Evolutionary conservation across 2,888 invertebrate genomes (phyloP).

Genomic region (Drosophila helvetica): DNA sequence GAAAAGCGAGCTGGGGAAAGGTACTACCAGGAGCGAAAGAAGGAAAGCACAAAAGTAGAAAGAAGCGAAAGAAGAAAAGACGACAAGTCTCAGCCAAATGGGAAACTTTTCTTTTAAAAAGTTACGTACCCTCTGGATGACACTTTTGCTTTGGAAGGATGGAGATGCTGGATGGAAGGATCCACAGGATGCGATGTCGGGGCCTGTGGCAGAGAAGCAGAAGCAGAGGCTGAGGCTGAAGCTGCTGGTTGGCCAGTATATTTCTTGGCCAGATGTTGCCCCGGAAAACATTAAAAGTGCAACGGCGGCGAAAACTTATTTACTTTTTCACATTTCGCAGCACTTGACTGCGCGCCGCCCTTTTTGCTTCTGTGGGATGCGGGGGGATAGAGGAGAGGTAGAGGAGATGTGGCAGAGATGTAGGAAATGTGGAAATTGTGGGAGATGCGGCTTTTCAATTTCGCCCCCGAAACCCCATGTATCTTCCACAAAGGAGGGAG

Average conservation of each 20-base stretch:
- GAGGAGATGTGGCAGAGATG: neutral
- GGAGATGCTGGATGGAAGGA: neutral
- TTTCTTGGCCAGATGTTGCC: constrained; percentile 69
- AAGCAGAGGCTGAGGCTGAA: neutral
- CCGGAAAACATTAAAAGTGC: constrained; percentile 70
- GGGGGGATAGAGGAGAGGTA: too few species aligned
- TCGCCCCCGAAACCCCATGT: constrained; percentile 41
- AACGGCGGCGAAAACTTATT: constrained; percentile 68
- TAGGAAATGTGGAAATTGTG: constrained; percentile 10
- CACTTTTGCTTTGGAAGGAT: constrained; percentile 53
- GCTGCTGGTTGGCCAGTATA: constrained; percentile 23
- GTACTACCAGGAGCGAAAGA: neutral
- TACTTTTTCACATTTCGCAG: constrained; percentile 69
- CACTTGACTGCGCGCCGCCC: constrained; percentile 60
- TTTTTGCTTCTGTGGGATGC: neutral
- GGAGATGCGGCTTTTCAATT: constrained; percentile 44
- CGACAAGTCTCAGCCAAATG: constrained; percentile 43
- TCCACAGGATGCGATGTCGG: neutral
- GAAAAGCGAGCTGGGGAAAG: constrained; percentile 8
- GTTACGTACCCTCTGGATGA: constrained; percentile 74
- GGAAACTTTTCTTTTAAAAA: constrained; percentile 79
- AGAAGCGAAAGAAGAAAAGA: constrained; percentile 27
- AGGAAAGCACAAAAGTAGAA: constrained; percentile 17
- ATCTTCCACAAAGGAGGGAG: constrained; percentile 40
- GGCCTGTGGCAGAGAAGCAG: neutral